Percentiles rank a stretch among this genome's conserved stretches.
These are phyloP conservation scores for Galerucella calmariensis DNA, from an alignment of 2,888 invertebrate species.

Conservation along the genomic window DNA sequence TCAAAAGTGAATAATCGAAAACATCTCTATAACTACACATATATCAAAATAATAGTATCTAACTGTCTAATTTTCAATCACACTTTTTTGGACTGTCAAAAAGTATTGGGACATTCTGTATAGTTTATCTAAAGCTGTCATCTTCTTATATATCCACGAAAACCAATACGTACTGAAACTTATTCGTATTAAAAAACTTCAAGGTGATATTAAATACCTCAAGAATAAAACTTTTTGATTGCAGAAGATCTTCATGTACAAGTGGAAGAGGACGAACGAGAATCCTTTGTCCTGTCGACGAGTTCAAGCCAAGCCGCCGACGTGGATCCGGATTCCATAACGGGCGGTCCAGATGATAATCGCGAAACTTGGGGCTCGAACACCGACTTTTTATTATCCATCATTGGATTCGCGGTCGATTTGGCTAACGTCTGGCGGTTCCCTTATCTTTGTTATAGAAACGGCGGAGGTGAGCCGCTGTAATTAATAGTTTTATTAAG, in stretches of 20 bases:
- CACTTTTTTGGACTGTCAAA: too few species aligned
- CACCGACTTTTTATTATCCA: constrained; percentile 83
- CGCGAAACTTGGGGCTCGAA: constrained; percentile 86
- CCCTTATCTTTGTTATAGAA: constrained; percentile 81
- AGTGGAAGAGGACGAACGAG: constrained; percentile 64
- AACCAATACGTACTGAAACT: not conserved
- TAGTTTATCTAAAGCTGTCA: too few species aligned
- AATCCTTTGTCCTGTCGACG: constrained; percentile 62
- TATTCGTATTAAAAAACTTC: not conserved
- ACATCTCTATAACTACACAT: too few species aligned
- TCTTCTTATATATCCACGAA: too few species aligned
- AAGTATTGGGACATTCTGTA: too few species aligned
- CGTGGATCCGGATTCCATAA: constrained; percentile 60
- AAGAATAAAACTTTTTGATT: constrained; percentile 4
- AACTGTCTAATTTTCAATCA: too few species aligned
- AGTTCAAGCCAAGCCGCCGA: constrained; percentile 63
- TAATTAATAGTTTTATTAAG: constrained; percentile 42
- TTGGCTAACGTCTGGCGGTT: constrained; percentile 89
- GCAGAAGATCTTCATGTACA: constrained; percentile 65
- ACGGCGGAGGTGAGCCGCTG: constrained; percentile 74
- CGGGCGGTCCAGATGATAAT: constrained; percentile 65
- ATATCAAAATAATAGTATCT: too few species aligned
- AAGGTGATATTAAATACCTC: not conserved
- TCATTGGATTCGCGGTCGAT: constrained; percentile 88
- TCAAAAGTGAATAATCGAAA: too few species aligned